Evolutionary conservation across 2,888 invertebrate species (phyloP).

Genomic region (Branchellion lobata): DNA sequence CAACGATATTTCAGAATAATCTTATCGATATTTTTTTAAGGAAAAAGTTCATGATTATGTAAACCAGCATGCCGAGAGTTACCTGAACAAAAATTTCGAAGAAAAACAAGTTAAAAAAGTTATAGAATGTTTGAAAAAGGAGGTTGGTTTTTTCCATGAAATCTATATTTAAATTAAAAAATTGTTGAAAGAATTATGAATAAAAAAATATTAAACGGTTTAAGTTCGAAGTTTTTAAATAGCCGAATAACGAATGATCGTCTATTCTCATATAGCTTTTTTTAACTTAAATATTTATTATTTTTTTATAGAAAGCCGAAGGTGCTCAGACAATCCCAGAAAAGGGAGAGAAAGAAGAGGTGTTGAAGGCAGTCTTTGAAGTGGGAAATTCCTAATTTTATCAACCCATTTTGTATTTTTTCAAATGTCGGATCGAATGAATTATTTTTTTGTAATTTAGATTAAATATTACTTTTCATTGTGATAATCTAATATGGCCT

Average conservation of each 20-base stretch:
- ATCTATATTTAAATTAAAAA: too few species aligned
- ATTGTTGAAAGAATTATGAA: too few species aligned
- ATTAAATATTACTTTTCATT: too few species aligned
- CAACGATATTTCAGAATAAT: not conserved
- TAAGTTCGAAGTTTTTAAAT: not conserved
- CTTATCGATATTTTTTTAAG: not conserved
- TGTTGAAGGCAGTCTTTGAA: conserved; percentile 1
- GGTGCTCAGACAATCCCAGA: conserved; percentile 30
- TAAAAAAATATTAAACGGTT: not conserved
- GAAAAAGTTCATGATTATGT: conserved; percentile 29
- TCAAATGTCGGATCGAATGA: too few species aligned
- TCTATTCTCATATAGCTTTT: not conserved
- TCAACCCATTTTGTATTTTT: too few species aligned
- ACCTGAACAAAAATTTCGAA: conserved; percentile 27
- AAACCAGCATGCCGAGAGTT: not conserved
- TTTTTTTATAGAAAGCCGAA: conserved; percentile 20
- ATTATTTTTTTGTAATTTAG: too few species aligned
- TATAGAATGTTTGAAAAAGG: conserved; percentile 31
- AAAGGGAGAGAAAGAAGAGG: conserved; percentile 14
- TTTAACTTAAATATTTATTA: not conserved
- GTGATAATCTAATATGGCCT: too few species aligned
- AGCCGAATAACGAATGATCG: too few species aligned
- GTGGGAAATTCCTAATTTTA: too few species aligned
- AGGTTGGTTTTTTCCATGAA: conserved; percentile 16
- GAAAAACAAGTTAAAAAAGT: conserved; percentile 18